phyloP scores from a whole-genome alignment of 2,797 vertebrate species.

The Heliangelus exortis region DNA sequence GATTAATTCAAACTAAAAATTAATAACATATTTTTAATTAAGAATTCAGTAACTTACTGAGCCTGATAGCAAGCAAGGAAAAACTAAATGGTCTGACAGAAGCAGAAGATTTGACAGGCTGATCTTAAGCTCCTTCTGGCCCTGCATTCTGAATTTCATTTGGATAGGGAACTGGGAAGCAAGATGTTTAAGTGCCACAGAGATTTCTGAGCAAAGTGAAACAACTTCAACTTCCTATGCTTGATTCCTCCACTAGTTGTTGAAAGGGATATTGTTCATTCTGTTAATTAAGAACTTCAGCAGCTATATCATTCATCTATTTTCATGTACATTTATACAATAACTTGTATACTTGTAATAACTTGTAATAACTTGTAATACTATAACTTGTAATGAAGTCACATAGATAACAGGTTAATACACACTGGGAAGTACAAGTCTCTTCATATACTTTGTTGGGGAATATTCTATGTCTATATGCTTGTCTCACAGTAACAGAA shows the following conservation, averaged over 20 bases:
- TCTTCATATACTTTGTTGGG: not conserved
- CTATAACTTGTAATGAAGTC: not conserved
- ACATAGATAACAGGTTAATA: not conserved
- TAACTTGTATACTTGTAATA: not conserved
- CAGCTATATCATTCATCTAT: not conserved
- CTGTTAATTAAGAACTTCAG: not conserved
- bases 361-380: not conserved
- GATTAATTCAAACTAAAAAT: constrained; percentile 23
- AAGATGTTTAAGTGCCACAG: not conserved
- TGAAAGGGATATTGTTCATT: not conserved
- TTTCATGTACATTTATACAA: not conserved
- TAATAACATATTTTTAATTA: not conserved
- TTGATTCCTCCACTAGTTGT: not conserved
- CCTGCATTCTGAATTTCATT: not conserved
- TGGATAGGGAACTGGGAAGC: not conserved
- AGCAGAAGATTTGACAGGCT: not conserved
- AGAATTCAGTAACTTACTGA: not conserved
- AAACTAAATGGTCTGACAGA: not conserved
- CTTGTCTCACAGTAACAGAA: not conserved
- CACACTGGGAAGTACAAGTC: not conserved
- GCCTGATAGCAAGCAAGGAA: not conserved
- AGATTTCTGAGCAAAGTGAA: not conserved
- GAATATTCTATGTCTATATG: not conserved
- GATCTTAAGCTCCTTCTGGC: not conserved
- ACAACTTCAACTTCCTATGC: not conserved